Evolutionary conservation across 2,888 invertebrate species (phyloP), one percentile per base, ranked within the genome.

Genomic region (Chironomus tentans): DNA sequence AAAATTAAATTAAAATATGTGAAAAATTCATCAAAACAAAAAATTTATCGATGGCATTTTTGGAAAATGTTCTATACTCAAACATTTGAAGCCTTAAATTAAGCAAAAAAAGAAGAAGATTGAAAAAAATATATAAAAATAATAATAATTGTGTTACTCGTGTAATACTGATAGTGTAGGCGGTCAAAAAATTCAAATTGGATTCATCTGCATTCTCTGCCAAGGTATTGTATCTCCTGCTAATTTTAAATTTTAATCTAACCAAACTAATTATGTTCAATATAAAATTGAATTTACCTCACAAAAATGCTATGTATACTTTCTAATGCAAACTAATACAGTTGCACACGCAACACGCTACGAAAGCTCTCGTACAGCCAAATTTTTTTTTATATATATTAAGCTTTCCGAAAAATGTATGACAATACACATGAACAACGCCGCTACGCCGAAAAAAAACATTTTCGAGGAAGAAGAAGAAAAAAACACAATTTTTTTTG

Each of bases 241-340:
- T 28, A 10, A 38, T 38, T 28, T 5, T 4, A 1, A 28, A 1
- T 4, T 28, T 28, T 38, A 2, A 38, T 38, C 38, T 38, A 38
- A 38, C 38, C 38, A 38, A 38, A 38, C 38, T 38, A 38, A 38
- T 38, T 38, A 38, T 38, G 38, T 38, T 7, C 38, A 38, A 38
- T 38, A 38, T 38, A 38, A 38, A 38, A 10, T 38, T 10, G 10
- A 38, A 38, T 38, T 38, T 38, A 38, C 38, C 38, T 38, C 38
- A 38, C 7, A 38, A 38, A 38, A 38, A 10, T 38, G 10, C 38
- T 38, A 38, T 38, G 38, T 38, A 10, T 38, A 65, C 65, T 65
- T 65, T 65, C 65, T 65, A 65, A 65, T 65, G 65, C 65, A 65
- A 21, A 65, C 65, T 65, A 21, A 65, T 24, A 65, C 65, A 21